Conservation (phyloP, 2,888 invertebrate species). For the Neelides folsomi region DNA sequence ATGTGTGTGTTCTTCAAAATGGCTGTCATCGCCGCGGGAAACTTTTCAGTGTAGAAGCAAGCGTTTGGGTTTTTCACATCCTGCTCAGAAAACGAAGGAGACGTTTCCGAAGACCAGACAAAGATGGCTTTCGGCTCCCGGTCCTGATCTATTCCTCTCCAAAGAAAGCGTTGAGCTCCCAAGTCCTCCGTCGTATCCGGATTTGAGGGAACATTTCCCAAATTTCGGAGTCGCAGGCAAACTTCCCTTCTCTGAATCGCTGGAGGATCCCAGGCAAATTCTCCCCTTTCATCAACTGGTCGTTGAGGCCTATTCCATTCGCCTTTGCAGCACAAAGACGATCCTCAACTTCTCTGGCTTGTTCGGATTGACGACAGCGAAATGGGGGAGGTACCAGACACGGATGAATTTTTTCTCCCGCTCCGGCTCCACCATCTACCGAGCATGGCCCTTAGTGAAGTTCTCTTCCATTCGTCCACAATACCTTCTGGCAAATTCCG, state of each 20-base stretch:
- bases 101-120: slow-evolving; percentile 14
- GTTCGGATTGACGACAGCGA: slow-evolving; percentile 11
- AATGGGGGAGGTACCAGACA: slow-evolving; percentile 16
- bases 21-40: slow-evolving; percentile 12
- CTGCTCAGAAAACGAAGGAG: slow-evolving; percentile 10
- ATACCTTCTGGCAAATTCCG: too few species aligned
- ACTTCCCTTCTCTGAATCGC: slow-evolving; percentile 13
- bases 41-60: slow-evolving; percentile 4
- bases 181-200: slow-evolving; percentile 4
- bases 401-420: neutral
- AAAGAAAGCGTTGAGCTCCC: too few species aligned
- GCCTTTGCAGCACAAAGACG: slow-evolving; percentile 10
- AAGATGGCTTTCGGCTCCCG: slow-evolving; percentile 9
- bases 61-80: slow-evolving; percentile 16
- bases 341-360: slow-evolving; percentile 16
- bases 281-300: slow-evolving; percentile 9
- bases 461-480: too few species aligned
- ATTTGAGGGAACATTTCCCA: slow-evolving; percentile 21
- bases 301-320: slow-evolving; percentile 3
- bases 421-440: neutral
- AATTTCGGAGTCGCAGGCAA: slow-evolving; percentile 17
- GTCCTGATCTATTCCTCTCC: slow-evolving; percentile 10
- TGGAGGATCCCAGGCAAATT: slow-evolving; percentile 10
- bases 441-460: neutral
- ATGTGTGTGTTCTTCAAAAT: slow-evolving; percentile 15